These are phyloP conservation scores for Papilio polytes DNA, from an alignment of 1,140 invertebrate species.

Conservation along the genomic window DNA sequence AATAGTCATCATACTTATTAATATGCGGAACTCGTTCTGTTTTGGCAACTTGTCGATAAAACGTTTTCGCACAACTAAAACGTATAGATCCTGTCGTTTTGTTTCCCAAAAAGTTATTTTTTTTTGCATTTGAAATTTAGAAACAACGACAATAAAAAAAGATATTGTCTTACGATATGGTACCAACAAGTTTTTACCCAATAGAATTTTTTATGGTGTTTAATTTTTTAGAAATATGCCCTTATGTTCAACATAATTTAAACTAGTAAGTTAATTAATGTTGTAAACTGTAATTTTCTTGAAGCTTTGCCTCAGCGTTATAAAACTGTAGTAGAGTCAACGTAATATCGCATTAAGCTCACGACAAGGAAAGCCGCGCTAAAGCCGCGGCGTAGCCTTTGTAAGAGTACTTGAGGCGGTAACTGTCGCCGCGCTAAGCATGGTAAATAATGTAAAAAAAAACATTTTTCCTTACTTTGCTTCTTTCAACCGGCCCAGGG, in stretches of 20 bases:
- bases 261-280: conserved; percentile 60
- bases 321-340: conserved; percentile 71
- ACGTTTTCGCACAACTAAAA: conserved; percentile 5
- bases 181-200: too few species aligned
- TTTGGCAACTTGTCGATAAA: conserved; percentile 17
- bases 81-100: background rate
- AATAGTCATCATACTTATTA: conserved; percentile 19
- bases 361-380: conserved; percentile 65
- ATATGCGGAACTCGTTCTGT: conserved; percentile 7
- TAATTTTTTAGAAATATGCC: background rate
- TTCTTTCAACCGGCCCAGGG: conserved; percentile 56
- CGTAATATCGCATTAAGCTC: conserved; percentile 70
- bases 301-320: conserved; percentile 54
- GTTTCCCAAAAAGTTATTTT: background rate
- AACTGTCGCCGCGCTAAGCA: conserved; percentile 53
- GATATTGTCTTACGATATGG: too few species aligned
- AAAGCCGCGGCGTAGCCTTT: conserved; percentile 61
- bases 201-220: background rate
- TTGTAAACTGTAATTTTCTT: conserved; percentile 62
- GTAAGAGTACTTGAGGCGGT: conserved; percentile 55
- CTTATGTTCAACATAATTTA: background rate
- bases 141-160: background rate
- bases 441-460: conserved; percentile 63
- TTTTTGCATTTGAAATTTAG: background rate
- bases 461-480: conserved; percentile 68